Conservation (phyloP, 2,888 invertebrate species). For the Acrobeloides nanus region DNA sequence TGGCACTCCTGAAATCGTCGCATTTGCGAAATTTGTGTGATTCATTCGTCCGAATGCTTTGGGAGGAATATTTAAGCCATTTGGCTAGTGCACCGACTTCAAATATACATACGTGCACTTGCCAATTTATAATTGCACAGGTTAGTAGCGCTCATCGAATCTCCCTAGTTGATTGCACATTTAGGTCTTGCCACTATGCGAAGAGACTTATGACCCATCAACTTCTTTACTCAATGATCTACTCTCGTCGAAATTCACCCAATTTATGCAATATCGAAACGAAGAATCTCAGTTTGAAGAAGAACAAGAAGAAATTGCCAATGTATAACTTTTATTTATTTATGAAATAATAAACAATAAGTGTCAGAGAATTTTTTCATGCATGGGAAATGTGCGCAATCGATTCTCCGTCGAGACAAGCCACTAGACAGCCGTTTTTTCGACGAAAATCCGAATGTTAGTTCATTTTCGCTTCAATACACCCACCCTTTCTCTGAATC, state of each 20-base stretch:
- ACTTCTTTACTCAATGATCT: constrained; percentile 27
- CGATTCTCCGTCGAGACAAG: too few relatives aligned
- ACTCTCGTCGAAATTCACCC: constrained; percentile 33
- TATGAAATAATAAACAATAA: too few relatives aligned
- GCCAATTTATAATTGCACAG: constrained; percentile 31
- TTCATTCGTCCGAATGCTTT: constrained; percentile 35
- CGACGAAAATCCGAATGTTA: too few relatives aligned
- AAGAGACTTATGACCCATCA: constrained; percentile 29
- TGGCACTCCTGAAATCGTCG: constrained; percentile 34
- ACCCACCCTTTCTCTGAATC: too few relatives aligned
- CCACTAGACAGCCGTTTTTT: too few relatives aligned
- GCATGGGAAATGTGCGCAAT: too few relatives aligned
- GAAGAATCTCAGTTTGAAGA: constrained; percentile 21
- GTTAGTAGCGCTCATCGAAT: constrained; percentile 13
- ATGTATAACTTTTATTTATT: constrained; percentile 25
- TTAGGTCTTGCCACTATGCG: constrained; percentile 42
- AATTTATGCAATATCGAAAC: constrained; percentile 22
- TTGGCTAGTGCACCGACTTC: constrained; percentile 29
- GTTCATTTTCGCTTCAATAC: too few relatives aligned
- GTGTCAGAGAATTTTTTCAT: too few relatives aligned
- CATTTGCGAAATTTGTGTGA: constrained; percentile 34
- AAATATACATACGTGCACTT: constrained; percentile 40
- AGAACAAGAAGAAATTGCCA: constrained; percentile 41
- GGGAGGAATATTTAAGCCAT: constrained; percentile 39
- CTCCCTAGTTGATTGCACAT: constrained; percentile 12